Base-by-base conservation (phyloP, 2,113 vertebrate species). In the Anser brachyrhynchus region DNA sequence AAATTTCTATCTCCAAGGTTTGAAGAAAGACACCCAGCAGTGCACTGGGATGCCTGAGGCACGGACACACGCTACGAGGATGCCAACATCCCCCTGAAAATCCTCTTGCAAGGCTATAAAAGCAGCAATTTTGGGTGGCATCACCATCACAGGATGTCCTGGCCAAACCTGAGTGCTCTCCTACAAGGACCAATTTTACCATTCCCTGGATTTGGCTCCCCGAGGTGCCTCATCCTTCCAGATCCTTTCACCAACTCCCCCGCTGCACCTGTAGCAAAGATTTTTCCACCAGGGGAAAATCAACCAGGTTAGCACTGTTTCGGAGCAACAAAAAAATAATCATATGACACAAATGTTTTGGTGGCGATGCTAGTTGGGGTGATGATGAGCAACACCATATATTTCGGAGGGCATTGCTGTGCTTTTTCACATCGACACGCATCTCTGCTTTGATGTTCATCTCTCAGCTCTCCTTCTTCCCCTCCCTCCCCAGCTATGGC, bases 251-350 rank as follows among this genome's bases (percentile, higher is more conserved):
- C n/a, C 78, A 54, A 26, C 11, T 79, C 11, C 51, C 18, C 18
- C 22, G 13, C 11, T 20, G 64, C 5, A 31, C 8, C 28, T 1
- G 0, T 5, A 44, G 11, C 20, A 54, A 83, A 87, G 2, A 6
- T 6, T 64, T 76, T 90, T 13, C 39, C 21, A 20, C 8, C 6
- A 10, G 3, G 1, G 11, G 2, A 59, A 87, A 78, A 37, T 51
- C 49, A 61, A 11, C 6, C 58, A 76, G 39, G 6, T 3, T 69
- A 62, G 5, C 28, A 39, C n/a, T 39, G 10, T 43, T 51, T 29
- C 2, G 1, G 6, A 87, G 16, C 5, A 80, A 44, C 3, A 35
- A 51, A 19, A 33, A 84, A 44, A 16, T 19, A 41, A 35, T 65
- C 11, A 49, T 5, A 6, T 3, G 23, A 31, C 35, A 39, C 6